These are phyloP conservation scores for Ovibos moschatus DNA, from an alignment of 2,113 vertebrate species.

Conservation along the genomic window DNA sequence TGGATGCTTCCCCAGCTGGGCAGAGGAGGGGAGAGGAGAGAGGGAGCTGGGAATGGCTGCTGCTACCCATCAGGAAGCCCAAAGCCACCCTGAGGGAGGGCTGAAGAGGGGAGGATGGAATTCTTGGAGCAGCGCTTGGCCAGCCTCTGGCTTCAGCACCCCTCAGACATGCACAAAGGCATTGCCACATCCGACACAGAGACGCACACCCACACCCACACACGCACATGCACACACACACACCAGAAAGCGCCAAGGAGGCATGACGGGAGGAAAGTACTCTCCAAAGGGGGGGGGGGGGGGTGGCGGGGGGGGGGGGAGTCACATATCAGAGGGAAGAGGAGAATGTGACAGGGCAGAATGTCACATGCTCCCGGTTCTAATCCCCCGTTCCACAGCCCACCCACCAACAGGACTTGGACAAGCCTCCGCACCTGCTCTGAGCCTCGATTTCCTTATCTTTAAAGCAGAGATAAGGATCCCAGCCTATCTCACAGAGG, in stretches of 20 bases:
- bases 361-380: neutral
- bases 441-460: conserved; percentile 4
- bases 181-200: neutral
- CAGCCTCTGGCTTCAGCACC: neutral
- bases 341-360: neutral
- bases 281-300: neutral
- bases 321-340: neutral
- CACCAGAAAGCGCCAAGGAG: neutral
- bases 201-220: neutral
- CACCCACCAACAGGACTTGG: neutral
- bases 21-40: neutral
- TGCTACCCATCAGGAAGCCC: neutral
- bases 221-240: neutral
- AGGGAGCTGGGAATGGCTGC: neutral
- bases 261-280: neutral
- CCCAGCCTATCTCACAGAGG: neutral
- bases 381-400: neutral
- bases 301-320: accelerated
- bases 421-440: neutral
- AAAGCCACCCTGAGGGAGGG: neutral
- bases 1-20: neutral
- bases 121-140: neutral
- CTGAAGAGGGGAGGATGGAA: neutral
- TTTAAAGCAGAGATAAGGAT: conserved; percentile 43
- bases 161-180: neutral